These are phyloP conservation scores for Bruchidius siliquastri DNA, from an alignment of 2,888 invertebrate species.

Conservation along the genomic window DNA sequence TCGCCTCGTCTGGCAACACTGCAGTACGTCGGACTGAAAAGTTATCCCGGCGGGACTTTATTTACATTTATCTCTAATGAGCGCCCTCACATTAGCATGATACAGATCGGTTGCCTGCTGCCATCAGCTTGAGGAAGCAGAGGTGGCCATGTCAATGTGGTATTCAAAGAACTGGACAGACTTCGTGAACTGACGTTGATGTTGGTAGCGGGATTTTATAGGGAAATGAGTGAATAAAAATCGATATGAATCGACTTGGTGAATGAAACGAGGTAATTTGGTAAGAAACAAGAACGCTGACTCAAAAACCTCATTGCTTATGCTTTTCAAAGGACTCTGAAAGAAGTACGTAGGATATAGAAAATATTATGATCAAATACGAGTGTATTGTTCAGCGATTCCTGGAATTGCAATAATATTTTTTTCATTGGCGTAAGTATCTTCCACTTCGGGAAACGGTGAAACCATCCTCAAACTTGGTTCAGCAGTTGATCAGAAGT, in stretches of 20 bases:
- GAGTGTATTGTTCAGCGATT: too few relatives aligned
- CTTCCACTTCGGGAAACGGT: too few relatives aligned
- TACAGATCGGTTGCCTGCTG: constrained; percentile 28
- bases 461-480: not conserved
- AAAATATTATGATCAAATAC: too few relatives aligned
- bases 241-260: not conserved
- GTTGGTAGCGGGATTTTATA: not conserved
- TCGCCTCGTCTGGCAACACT: not conserved
- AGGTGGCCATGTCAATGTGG: constrained; percentile 26
- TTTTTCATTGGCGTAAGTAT: too few relatives aligned
- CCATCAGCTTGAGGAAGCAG: constrained; percentile 23
- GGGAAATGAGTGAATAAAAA: not conserved
- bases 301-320: too few relatives aligned
- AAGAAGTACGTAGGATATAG: too few relatives aligned
- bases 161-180: constrained; percentile 12
- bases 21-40: not conserved
- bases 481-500: too few relatives aligned
- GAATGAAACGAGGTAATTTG: not conserved
- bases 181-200: not conserved
- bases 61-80: constrained; percentile 39
- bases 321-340: too few relatives aligned
- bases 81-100: constrained; percentile 30
- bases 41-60: constrained; percentile 14
- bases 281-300: too few relatives aligned
- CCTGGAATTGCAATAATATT: too few relatives aligned